Evolutionary conservation across 1,140 invertebrate species (phyloP).

Genomic region (Tenebrio molitor): DNA sequence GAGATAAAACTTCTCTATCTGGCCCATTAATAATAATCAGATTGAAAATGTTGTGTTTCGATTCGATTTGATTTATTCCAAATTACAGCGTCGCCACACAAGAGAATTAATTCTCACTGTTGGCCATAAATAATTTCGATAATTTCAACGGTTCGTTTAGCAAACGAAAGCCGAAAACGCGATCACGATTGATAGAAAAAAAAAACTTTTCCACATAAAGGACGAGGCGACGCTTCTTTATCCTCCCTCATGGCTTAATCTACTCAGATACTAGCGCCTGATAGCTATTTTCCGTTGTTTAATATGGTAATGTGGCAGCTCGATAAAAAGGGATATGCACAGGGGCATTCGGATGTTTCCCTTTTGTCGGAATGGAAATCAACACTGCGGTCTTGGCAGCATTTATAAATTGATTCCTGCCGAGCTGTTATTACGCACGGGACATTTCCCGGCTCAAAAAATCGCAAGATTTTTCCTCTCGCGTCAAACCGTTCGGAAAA

Average conservation of each 20-base stretch:
- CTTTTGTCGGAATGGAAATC: slow-evolving; percentile 9
- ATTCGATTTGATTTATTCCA: too few relatives aligned
- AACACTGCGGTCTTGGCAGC: not conserved
- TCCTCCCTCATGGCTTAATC: slow-evolving; percentile 20
- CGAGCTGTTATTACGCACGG: not conserved
- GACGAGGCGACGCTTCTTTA: not conserved
- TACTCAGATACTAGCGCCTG: slow-evolving; percentile 1
- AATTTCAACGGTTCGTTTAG: too few relatives aligned
- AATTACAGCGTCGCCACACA: too few relatives aligned
- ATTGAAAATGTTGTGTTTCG: too few relatives aligned
- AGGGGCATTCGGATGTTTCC: slow-evolving; percentile 3
- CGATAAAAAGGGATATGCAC: slow-evolving; percentile 22
- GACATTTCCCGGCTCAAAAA: not conserved
- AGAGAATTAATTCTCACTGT: too few relatives aligned
- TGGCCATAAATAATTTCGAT: too few relatives aligned
- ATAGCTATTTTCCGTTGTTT: slow-evolving; percentile 35
- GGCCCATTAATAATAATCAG: too few relatives aligned
- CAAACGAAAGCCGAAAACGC: too few relatives aligned
- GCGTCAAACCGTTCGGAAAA: not conserved
- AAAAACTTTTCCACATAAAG: slow-evolving; percentile 19
- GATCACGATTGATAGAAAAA: too few relatives aligned
- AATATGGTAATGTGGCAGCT: slow-evolving; percentile 34
- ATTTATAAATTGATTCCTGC: slow-evolving; percentile 7
- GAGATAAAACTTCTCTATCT: too few relatives aligned
- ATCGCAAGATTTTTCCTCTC: not conserved